Base-by-base conservation (phyloP, 2,888 invertebrate species). In the Noctua fimbriata region DNA sequence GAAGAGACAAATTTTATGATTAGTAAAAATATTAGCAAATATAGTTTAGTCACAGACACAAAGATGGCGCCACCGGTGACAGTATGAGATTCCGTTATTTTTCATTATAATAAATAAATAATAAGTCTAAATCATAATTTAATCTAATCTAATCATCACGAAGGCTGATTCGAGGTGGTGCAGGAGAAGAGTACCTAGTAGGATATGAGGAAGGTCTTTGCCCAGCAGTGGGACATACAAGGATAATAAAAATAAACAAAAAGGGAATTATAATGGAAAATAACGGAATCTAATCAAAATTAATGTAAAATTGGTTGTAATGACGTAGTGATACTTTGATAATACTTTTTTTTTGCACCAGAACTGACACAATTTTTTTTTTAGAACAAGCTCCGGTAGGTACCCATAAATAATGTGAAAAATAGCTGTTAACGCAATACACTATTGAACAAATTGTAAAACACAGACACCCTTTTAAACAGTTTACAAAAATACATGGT, bases 1-100 rank as follows among this genome's bases (percentile, higher is more conserved):
- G n/a, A n/a, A n/a, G n/a, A n/a, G n/a, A n/a, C n/a, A n/a, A n/a
- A n/a, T n/a, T n/a, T n/a, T n/a, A n/a, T n/a, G n/a, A n/a, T n/a
- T n/a, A n/a, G n/a, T 2, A 16, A 21, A 49, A 41, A 14, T n/a
- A 28, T 3, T n/a, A 41, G 1, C 5, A 28, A 55, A n/a, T 60
- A 1, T 63, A 78, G 78, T 84, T 81, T 5, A 9, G 12, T 18
- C 0, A 4, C 0, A 24, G 24, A n/a, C 10, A 24, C 58, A 81
- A 6, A 85, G 84, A 82, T 85, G 84, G 82, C 84, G 82, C 78
- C 58, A 66, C 66, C 63, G 4, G 18, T 4, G 21, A 18, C 3
- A 28, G 1, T 28, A 5, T 21, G n/a, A 21, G 28, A 14, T 16
- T 6, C 1, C 5, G 44, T 28, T 44, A 44, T 5, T 60, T 60